phyloP scores from a whole-genome alignment of 2,888 invertebrate species.

The Cheilosia vulpina region DNA sequence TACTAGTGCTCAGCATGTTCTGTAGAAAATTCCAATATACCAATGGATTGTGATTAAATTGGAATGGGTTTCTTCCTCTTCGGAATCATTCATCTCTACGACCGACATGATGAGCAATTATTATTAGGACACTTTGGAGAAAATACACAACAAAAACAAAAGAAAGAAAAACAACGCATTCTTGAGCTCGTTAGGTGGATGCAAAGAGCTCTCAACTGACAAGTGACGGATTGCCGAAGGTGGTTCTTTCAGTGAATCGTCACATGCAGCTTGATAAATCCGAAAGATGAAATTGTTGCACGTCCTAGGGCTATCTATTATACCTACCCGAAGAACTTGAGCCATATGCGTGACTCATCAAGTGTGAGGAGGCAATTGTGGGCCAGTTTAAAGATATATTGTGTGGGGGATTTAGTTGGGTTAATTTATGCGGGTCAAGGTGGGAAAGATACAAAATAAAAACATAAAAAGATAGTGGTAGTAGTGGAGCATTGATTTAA shows the following conservation, averaged over 20 bases:
- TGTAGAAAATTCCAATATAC: slow-evolving; percentile 43
- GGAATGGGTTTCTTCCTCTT: slow-evolving; percentile 17
- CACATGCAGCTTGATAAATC: slow-evolving; percentile 40
- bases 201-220: slow-evolving; percentile 3
- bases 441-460: slow-evolving; percentile 22
- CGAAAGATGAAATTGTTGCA: slow-evolving; percentile 37
- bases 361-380: slow-evolving; percentile 45
- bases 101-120: slow-evolving; percentile 26
- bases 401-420: slow-evolving; percentile 44
- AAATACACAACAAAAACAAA: slow-evolving; percentile 2
- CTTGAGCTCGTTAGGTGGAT: slow-evolving; percentile 17
- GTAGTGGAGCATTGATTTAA: slow-evolving; percentile 14
- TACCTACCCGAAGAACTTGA: neutral
- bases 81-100: slow-evolving; percentile 9
- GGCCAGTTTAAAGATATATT: slow-evolving; percentile 15
- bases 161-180: neutral
- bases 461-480: neutral
- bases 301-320: slow-evolving; percentile 34
- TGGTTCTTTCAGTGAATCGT: slow-evolving; percentile 30
- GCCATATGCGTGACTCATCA: slow-evolving; percentile 48
- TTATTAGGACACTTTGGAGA: neutral
- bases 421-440: slow-evolving; percentile 66
- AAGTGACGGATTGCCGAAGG: slow-evolving; percentile 21
- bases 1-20: slow-evolving; percentile 23
- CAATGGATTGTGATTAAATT: slow-evolving; percentile 20